phyloP scores from a whole-genome alignment of 2,113 vertebrate genomes.

The Osmerus eperlanus region DNA sequence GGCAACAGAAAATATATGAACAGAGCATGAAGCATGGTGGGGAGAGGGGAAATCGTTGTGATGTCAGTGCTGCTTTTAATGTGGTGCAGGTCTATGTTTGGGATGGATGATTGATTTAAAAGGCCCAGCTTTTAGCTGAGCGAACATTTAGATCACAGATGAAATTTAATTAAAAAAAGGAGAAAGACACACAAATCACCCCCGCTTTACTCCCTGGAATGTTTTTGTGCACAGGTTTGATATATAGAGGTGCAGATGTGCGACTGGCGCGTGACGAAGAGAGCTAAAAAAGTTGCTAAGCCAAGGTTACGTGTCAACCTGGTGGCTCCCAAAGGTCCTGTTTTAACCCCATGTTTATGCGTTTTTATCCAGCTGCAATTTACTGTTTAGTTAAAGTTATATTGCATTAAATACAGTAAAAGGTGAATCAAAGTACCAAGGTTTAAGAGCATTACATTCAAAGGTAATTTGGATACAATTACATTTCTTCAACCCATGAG shows the following conservation, averaged over 20 bases:
- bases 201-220: conserved; percentile 69
- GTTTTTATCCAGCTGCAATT: neutral
- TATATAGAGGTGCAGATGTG: conserved; percentile 75
- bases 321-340: conserved; percentile 52
- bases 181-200: conserved; percentile 74
- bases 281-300: conserved; percentile 56
- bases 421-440: too few relatives aligned
- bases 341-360: neutral
- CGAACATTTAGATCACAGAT: conserved; percentile 72
- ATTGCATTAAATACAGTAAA: too few relatives aligned
- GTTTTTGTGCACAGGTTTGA: conserved; percentile 67
- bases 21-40: conserved; percentile 40
- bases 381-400: too few relatives aligned
- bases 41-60: conserved; percentile 60
- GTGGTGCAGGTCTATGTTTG: conserved; percentile 57
- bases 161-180: conserved; percentile 75
- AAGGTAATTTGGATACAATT: neutral
- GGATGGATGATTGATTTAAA: conserved; percentile 73
- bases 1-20: conserved; percentile 61
- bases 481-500: neutral
- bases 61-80: conserved; percentile 65
- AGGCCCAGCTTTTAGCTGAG: conserved; percentile 67
- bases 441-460: neutral
- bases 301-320: conserved; percentile 54
- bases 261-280: conserved; percentile 54